Percentiles rank a stretch among this genome's conserved stretches.
phyloP scores from a whole-genome alignment of 2,888 invertebrate genomes.

The Acleris cristana region DNA sequence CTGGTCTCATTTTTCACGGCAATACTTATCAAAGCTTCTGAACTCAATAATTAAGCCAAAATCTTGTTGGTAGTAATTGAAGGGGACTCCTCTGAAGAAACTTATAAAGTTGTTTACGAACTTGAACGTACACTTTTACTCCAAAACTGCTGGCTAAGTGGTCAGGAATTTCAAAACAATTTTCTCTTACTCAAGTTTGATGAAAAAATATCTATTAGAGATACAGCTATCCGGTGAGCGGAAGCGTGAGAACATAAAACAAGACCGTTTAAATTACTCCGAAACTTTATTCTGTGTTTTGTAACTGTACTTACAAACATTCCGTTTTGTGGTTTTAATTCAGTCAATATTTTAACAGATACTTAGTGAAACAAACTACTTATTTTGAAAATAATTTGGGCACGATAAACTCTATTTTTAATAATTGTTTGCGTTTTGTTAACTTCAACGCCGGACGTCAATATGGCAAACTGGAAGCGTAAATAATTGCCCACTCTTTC shows the following conservation, averaged over 20 bases:
- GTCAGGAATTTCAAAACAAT: conserved; percentile 50
- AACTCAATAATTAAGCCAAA: conserved; percentile 41
- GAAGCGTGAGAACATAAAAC: not conserved
- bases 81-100: conserved; percentile 58
- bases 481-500: conserved; percentile 12
- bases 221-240: not conserved
- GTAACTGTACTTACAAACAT: not conserved
- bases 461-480: not conserved
- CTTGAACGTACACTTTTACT: conserved; percentile 34
- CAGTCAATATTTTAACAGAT: not conserved
- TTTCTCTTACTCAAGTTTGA: conserved; percentile 40
- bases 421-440: conserved; percentile 1
- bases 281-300: not conserved
- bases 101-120: conserved; percentile 54
- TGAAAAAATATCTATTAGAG: conserved; percentile 13
- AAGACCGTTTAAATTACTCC: not conserved
- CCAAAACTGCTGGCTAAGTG: conserved; percentile 41
- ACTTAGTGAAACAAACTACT: not conserved
- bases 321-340: not conserved
- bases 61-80: conserved; percentile 60
- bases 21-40: conserved; percentile 5
- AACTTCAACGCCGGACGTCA: not conserved
- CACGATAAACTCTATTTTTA: not conserved
- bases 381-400: not conserved
- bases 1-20: not conserved